Evolutionary conservation across 2,888 invertebrate species (phyloP), one percentile per base, ranked within the genome.

Genomic region (Apantesis nais): DNA sequence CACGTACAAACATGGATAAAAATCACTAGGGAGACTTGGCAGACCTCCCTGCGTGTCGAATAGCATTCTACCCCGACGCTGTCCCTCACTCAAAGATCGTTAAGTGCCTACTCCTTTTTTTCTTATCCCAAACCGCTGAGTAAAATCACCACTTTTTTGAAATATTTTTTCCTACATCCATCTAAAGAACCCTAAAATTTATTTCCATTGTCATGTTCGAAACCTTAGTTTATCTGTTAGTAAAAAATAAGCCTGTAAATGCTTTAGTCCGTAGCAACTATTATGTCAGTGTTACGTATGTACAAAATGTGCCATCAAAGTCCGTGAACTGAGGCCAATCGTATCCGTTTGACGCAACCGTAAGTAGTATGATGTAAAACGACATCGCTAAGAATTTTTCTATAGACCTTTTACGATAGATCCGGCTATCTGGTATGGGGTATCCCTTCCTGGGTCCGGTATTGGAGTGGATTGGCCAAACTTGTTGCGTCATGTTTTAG

Each of bases 311-410:
- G 68, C 68, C 81, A 80, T 74, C 67, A 65, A 67, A 65, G 69
- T 75, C 83, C 71, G 77, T 64, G 68, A 75, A 34, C 69, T 75
- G 72, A 81, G 83, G 79, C 77, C 81, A 66, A 55, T 55, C 72
- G 75, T 71, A 83, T 81, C 83, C 81, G 81, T 72, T 74, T 71
- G 41, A 65, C 74, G 77, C 72, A 80, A 78, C 70, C 69, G 67
- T 70, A 66, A 72, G 60, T 70, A 55, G 25, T 80, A 55, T 80
- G 80, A 74, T 73, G 78, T 72, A 77, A 75, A 72, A 62, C 31
- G 67, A 37, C 62, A 73, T 65, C 29, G 63, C 67, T 64, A 58
- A n/a, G 61, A 44, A 52, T 74, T 67, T 74, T 68, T 70, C 67
- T 67, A 66, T 62, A 71, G 70, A 62, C 68, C 64, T 64, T 60